These are phyloP conservation scores for Scaptodrosophila latifasciaeformis DNA, from an alignment of 2,888 invertebrate genomes.

Conservation along the genomic window DNA sequence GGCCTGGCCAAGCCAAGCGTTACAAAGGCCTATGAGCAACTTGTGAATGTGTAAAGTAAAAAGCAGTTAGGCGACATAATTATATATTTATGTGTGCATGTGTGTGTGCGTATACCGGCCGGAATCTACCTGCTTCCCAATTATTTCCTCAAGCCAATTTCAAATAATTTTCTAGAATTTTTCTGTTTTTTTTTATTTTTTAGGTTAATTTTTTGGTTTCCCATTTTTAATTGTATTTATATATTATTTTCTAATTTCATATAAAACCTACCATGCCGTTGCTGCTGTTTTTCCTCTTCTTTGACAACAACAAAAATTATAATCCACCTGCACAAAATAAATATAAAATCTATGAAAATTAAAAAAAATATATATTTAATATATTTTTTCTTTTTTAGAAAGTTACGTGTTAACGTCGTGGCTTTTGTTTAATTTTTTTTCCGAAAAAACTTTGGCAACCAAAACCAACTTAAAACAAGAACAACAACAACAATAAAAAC, in stretches of 20 bases:
- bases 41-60: constrained; percentile 63
- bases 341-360: not conserved
- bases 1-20: constrained; percentile 48
- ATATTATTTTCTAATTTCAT: too few species aligned
- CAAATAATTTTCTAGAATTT: too few species aligned
- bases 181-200: too few species aligned
- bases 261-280: too few species aligned
- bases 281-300: constrained; percentile 31
- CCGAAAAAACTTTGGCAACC: constrained; percentile 57
- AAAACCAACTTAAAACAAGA: constrained; percentile 45
- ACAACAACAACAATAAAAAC: constrained; percentile 26
- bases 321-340: too few species aligned
- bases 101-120: constrained; percentile 49
- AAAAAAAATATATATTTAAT: not conserved
- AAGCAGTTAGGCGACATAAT: constrained; percentile 55
- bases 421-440: constrained; percentile 69
- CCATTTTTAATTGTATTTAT: constrained; percentile 37
- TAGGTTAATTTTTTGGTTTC: constrained; percentile 25
- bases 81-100: constrained; percentile 11
- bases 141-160: too few species aligned
- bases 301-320: constrained; percentile 11
- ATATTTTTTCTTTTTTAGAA: constrained; percentile 27
- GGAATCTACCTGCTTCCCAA: too few species aligned
- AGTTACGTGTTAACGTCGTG: constrained; percentile 74
- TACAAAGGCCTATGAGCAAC: constrained; percentile 43